A percentile compares a stretch with the other conserved stretches of the same genome.
phyloP scores from a whole-genome alignment of 2,888 invertebrate genomes.

The Laspeyria flexula region DNA sequence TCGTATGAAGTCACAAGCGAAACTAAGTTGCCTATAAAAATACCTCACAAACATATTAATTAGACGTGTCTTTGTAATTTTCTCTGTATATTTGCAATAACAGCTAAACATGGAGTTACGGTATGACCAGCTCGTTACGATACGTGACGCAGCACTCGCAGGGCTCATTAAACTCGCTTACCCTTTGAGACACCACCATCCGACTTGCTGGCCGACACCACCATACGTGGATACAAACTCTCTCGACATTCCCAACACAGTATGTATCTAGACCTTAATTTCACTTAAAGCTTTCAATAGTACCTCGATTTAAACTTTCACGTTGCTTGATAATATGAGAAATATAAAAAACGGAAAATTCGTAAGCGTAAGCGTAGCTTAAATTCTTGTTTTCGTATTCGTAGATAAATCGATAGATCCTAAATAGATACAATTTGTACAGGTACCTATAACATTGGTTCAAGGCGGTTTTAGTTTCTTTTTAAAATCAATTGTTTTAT shows the following conservation, averaged over 20 bases:
- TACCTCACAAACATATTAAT: slow-evolving; percentile 5
- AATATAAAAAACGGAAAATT: too few species aligned
- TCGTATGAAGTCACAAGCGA: background rate
- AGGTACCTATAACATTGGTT: too few species aligned
- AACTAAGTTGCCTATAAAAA: background rate
- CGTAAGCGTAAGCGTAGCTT: too few species aligned
- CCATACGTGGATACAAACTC: slow-evolving; percentile 1
- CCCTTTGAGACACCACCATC: slow-evolving; percentile 49
- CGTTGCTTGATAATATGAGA: too few species aligned
- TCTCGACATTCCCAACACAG: slow-evolving; percentile 19
- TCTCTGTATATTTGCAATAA: slow-evolving; percentile 36
- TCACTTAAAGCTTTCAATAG: background rate
- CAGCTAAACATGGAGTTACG: slow-evolving; percentile 26
- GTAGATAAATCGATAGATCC: too few species aligned
- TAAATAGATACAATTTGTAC: too few species aligned
- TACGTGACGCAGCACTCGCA: slow-evolving; percentile 76
- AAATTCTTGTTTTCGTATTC: too few species aligned
- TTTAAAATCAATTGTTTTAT: too few species aligned
- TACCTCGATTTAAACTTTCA: too few species aligned
- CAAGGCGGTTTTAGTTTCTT: too few species aligned
- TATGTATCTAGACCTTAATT: slow-evolving; percentile 3
- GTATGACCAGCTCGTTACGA: slow-evolving; percentile 65
- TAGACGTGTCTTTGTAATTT: slow-evolving; percentile 5
- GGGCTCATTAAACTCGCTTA: slow-evolving; percentile 61
- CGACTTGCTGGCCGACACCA: slow-evolving; percentile 29